phyloP scores from a whole-genome alignment of 2,797 vertebrate species.

The Nannoperca obscura region DNA sequence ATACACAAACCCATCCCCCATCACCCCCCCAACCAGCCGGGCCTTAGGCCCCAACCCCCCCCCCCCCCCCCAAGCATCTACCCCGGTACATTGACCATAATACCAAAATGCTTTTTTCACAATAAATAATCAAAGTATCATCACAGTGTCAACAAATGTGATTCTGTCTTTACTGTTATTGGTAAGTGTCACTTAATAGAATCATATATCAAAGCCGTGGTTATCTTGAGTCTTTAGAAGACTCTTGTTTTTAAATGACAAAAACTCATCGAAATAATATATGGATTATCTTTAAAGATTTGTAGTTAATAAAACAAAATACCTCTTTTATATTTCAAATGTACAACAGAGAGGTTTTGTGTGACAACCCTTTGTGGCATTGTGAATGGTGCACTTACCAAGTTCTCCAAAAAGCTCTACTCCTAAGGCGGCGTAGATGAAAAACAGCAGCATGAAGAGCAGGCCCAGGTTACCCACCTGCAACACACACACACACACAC shows the following conservation, averaged over 20 bases:
- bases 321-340: neutral
- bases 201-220: neutral
- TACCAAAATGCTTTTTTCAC: neutral
- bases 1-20: too few relatives aligned
- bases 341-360: neutral
- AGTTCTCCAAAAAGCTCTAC: conserved; percentile 99
- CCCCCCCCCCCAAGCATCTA: neutral
- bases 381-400: conserved; percentile 83
- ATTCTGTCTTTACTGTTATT: neutral
- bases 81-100: neutral
- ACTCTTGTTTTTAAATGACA: neutral
- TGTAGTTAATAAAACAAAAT: neutral
- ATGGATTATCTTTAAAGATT: neutral
- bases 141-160: neutral
- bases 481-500: conserved; percentile 51
- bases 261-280: neutral
- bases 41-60: too few relatives aligned
- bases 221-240: neutral
- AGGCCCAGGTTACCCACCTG: conserved; percentile 99
- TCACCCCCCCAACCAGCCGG: too few relatives aligned
- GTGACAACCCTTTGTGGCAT: neutral
- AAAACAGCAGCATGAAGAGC: conserved; percentile 99
- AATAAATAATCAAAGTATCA: neutral
- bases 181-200: neutral
- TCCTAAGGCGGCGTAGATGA: conserved; percentile 98